Evolutionary conservation across 2,113 vertebrate genomes (phyloP), one percentile per base, ranked within the genome.

Genomic region (Caranx ignobilis): DNA sequence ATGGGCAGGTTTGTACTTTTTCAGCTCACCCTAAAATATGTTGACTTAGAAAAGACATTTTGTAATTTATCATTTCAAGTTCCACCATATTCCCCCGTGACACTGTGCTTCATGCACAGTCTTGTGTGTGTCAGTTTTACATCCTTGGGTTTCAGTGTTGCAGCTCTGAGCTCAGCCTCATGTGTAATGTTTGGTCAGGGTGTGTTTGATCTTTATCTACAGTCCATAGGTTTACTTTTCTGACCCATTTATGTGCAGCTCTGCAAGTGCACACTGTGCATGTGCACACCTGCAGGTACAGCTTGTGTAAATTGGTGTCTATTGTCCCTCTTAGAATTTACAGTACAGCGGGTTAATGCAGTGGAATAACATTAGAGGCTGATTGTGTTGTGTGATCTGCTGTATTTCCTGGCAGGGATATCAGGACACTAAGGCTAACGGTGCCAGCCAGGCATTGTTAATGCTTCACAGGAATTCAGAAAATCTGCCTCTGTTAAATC

Each of bases 401-500:
- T n/a, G 52, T 34, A 47, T 67, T 83, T 64, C 13, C 74, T 79
- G 57, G n/a, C 34, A 69, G 41, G 11, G 65, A 50, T 71, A 37
- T 76, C 55, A 71, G 77, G 31, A 2, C 4, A 56, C 41, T 43
- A 26, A 26, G 6, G 35, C 13, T 31, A 9, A 69, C 57, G 12
- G 2, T 69, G 62, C 34, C 19, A 63, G 16, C 10, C 50, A 43
- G 50, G 41, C 76, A 57, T 56, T 61, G 81, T 74, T 88, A 86
- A 88, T 65, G 70, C 65, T 70, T 83, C 64, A 78, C 81, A 65
- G 86, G 89, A 93, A 91, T 93, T 88, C 73, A 71, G 79, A 81
- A 90, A 88, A 88, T 90, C 66, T 85, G 59, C 75, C 86, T 56
- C 19, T n/a, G 71, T 84, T 90, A 70, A 86, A 88, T 75, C 61